Percentiles rank a stretch among this genome's conserved stretches.
Conservation (phyloP, 2,113 vertebrate species). For the Dicaeum eximium region DNA sequence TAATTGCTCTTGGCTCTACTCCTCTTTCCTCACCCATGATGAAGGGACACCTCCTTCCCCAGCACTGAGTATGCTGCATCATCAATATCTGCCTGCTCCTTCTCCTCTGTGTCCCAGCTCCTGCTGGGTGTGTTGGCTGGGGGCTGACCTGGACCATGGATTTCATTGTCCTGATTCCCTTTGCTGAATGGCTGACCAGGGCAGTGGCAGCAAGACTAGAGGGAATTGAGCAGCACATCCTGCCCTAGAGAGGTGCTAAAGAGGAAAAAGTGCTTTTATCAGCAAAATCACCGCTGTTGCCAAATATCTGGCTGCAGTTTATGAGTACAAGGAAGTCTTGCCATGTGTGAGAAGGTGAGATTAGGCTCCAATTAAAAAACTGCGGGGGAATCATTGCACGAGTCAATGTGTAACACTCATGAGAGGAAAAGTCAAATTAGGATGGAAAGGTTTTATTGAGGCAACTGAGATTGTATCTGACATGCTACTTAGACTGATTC, state of each 20-base stretch:
- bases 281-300: background rate
- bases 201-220: background rate
- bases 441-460: background rate
- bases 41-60: background rate
- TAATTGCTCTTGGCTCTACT: background rate
- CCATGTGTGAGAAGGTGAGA: background rate
- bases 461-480: background rate
- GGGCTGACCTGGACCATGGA: background rate
- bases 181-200: background rate
- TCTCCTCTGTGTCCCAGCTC: background rate
- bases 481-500: background rate
- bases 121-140: background rate
- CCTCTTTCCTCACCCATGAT: background rate
- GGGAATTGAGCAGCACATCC: background rate
- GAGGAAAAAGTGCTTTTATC: background rate
- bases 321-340: background rate
- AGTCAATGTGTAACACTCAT: background rate
- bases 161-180: background rate
- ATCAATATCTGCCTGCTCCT: background rate
- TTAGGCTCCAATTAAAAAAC: slow-evolving; percentile 29
- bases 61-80: background rate
- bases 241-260: background rate
- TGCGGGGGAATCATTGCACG: background rate
- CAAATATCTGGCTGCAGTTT: background rate
- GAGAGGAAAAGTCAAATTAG: slow-evolving; percentile 21